Conservation (phyloP, 1,140 invertebrate species). For the Panagrolaimus sp. region DNA sequence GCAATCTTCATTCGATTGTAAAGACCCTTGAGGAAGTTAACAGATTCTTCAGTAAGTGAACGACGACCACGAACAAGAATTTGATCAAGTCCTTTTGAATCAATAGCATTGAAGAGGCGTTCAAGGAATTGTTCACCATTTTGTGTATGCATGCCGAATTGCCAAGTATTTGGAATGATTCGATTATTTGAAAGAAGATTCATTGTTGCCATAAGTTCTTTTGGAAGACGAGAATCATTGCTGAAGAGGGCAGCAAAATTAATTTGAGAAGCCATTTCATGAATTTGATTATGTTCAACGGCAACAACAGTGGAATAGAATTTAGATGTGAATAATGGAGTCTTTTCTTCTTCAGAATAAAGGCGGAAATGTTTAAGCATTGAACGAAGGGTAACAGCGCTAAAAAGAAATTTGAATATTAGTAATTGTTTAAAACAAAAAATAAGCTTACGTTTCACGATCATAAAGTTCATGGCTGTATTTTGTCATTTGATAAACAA, state of each 20-base stretch:
- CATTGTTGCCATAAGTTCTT: slow-evolving; percentile 29
- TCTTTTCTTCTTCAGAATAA: slow-evolving; percentile 11
- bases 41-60: background rate
- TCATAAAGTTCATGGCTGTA: background rate
- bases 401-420: slow-evolving; percentile 3
- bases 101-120: slow-evolving; percentile 18
- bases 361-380: slow-evolving; percentile 17
- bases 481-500: slow-evolving; percentile 6
- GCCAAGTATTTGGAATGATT: slow-evolving; percentile 28
- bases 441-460: background rate
- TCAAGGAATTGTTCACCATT: slow-evolving; percentile 32
- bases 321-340: slow-evolving; percentile 2
- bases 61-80: background rate
- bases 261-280: slow-evolving; percentile 24
- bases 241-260: slow-evolving; percentile 25
- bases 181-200: slow-evolving; percentile 33
- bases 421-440: background rate
- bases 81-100: slow-evolving; percentile 6
- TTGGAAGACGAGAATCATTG: slow-evolving; percentile 37
- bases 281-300: slow-evolving; percentile 18
- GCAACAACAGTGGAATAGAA: background rate
- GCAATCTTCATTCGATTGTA: slow-evolving; percentile 18
- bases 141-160: slow-evolving; percentile 35
- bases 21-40: background rate
- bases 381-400: slow-evolving; percentile 14